Conservation (phyloP, 92 coral and sea anemone genomes). For the Diadumene lineata region DNA sequence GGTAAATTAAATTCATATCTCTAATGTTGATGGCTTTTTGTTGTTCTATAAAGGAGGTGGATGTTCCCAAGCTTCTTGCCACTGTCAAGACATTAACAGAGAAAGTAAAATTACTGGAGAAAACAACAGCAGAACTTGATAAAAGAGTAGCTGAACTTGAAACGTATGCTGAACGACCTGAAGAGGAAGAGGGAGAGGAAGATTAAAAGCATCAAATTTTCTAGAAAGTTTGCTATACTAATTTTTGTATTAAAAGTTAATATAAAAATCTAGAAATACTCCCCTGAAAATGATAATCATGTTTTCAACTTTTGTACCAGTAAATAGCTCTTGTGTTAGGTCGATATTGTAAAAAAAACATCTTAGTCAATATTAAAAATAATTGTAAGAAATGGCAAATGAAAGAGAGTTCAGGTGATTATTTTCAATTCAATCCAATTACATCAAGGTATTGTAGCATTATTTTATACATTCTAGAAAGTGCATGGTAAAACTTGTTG, state of each 20-base stretch:
- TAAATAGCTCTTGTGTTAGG: not conserved
- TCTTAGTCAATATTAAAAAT: not conserved
- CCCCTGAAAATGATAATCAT: not conserved
- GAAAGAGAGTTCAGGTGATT: not conserved
- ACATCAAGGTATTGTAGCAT: too few species aligned
- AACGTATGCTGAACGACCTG: constrained; percentile 14
- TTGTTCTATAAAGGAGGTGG: constrained; percentile 23
- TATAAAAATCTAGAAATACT: not conserved
- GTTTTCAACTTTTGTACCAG: not conserved
- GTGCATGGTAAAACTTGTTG: too few species aligned
- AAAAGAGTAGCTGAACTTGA: constrained; percentile 9
- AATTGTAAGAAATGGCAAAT: not conserved
- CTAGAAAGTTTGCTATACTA: not conserved
- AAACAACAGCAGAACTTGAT: constrained; percentile 44
- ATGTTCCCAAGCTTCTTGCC: constrained; percentile 53
- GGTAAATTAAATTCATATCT: too few species aligned
- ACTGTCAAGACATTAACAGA: constrained; percentile 57
- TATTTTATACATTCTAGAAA: too few species aligned
- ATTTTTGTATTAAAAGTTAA: constrained; percentile 13
- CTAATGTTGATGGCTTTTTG: too few species aligned
- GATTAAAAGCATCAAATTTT: not conserved
- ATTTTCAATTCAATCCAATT: too few species aligned
- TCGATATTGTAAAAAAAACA: not conserved
- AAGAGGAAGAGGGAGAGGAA: constrained; percentile 17
- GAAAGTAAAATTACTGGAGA: constrained; percentile 59